Percentiles rank a stretch among this genome's conserved stretches.
Evolutionary conservation across 2,888 invertebrate species (phyloP).

Genomic region (Proisotoma minuta): DNA sequence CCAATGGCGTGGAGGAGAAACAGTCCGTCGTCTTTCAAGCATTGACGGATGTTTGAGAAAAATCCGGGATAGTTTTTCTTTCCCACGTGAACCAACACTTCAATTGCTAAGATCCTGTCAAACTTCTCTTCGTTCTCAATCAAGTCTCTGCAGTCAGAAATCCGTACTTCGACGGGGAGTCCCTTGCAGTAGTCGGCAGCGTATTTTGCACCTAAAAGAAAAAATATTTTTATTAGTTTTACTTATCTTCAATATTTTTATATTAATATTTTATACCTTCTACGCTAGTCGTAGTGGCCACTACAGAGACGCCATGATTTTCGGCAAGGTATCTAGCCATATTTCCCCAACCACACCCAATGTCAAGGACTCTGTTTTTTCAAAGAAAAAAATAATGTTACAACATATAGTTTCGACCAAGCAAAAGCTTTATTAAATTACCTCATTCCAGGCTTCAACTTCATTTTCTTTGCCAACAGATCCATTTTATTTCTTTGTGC

Average conservation of each 20-base stretch:
- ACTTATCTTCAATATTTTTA: too few relatives aligned
- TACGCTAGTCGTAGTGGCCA: neutral
- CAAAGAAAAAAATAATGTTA: too few relatives aligned
- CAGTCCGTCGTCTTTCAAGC: constrained; percentile 12
- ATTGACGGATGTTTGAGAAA: constrained; percentile 1
- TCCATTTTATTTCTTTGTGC: constrained; percentile 28
- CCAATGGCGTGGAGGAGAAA: constrained; percentile 16
- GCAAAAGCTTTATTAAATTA: too few relatives aligned
- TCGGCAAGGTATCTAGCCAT: constrained; percentile 19
- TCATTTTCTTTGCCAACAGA: constrained; percentile 22
- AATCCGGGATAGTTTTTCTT: constrained; percentile 4
- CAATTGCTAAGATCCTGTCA: constrained; percentile 21
- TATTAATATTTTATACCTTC: constrained; percentile 11
- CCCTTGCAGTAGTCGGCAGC: constrained; percentile 1
- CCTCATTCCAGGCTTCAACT: constrained; percentile 27
- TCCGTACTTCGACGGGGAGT: constrained; percentile 9
- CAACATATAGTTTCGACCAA: too few relatives aligned
- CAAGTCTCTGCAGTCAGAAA: constrained; percentile 18
- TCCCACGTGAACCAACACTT: constrained; percentile 14
- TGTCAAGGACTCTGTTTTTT: constrained; percentile 34
- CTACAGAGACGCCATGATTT: constrained; percentile 6
- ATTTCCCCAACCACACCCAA: constrained; percentile 33
- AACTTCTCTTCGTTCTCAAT: constrained; percentile 16
- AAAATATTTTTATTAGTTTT: too few relatives aligned
- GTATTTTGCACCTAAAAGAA: neutral